phyloP scores from a whole-genome alignment of 2,797 vertebrate genomes.

The Graptemys geographica region DNA sequence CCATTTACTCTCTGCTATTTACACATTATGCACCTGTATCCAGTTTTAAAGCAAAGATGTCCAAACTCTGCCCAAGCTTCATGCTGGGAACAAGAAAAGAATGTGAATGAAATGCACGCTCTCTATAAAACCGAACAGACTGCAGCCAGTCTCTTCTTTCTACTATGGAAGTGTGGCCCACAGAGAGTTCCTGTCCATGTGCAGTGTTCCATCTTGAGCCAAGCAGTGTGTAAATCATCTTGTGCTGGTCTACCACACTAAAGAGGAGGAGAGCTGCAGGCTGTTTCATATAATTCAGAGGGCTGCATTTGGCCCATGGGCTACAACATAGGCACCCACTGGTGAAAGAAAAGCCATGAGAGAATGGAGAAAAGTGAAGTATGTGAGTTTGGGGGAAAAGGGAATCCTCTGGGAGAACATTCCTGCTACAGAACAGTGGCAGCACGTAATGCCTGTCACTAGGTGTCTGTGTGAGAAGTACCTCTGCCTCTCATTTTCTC shows the following conservation, averaged over 20 bases:
- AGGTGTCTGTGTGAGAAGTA: background rate
- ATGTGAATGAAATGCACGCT: background rate
- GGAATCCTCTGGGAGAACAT: background rate
- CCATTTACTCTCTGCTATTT: background rate
- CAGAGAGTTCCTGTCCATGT: background rate
- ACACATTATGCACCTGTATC: background rate
- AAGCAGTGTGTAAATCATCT: background rate
- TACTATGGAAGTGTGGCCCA: background rate
- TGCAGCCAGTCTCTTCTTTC: background rate
- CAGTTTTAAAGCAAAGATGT: background rate
- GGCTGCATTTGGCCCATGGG: background rate
- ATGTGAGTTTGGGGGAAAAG: background rate
- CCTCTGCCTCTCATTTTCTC: background rate
- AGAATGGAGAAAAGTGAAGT: no score
- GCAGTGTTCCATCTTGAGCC: background rate
- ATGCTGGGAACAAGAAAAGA: background rate
- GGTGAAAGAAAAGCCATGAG: background rate
- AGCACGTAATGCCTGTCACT: background rate
- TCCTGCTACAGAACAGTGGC: background rate
- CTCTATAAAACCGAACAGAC: background rate
- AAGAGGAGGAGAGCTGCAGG: background rate
- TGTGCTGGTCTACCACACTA: background rate
- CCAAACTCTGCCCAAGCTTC: background rate
- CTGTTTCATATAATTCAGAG: background rate
- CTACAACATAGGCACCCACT: background rate